phyloP scores from a whole-genome alignment of 1,140 invertebrate genomes.

The Pogonomyrmex californicus region DNA sequence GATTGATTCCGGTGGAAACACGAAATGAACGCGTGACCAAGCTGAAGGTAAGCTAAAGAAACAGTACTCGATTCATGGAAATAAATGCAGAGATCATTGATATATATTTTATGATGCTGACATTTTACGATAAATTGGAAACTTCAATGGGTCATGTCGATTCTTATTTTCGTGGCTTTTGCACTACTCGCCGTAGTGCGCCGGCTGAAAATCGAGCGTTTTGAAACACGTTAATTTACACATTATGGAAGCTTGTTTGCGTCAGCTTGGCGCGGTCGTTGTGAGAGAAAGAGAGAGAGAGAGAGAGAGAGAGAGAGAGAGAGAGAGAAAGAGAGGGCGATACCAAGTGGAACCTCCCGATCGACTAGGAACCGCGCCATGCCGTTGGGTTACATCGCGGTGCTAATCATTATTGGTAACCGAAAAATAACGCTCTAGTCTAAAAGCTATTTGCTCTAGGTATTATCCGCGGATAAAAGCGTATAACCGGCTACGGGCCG shows the following conservation, averaged over 20 bases:
- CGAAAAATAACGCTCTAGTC: conserved; percentile 81
- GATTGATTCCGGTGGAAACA: neutral
- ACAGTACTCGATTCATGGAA: neutral
- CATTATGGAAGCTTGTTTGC: conserved; percentile 76
- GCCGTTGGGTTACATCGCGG: conserved; percentile 68
- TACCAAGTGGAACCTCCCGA: conserved; percentile 66
- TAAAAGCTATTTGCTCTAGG: conserved; percentile 83
- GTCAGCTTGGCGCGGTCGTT: conserved; percentile 31
- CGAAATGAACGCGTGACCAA: neutral
- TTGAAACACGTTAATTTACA: conserved; percentile 82
- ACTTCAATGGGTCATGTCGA: neutral
- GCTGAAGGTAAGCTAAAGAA: neutral
- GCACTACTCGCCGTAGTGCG: neutral
- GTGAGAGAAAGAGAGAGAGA: neutral
- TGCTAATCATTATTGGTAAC: conserved; percentile 86
- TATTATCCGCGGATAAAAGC: conserved; percentile 80
- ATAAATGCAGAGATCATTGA: neutral
- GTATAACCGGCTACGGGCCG: conserved; percentile 60
- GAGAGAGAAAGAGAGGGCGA: conserved; percentile 33
- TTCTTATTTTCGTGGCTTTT: neutral
- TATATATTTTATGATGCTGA: neutral
- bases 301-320: neutral
- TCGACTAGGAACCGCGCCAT: conserved; percentile 60
- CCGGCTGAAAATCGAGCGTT: conserved; percentile 73
- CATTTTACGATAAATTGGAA: neutral